Base-by-base conservation (phyloP, 2,113 vertebrate genomes). In the Ceyx cyanopectus region DNA sequence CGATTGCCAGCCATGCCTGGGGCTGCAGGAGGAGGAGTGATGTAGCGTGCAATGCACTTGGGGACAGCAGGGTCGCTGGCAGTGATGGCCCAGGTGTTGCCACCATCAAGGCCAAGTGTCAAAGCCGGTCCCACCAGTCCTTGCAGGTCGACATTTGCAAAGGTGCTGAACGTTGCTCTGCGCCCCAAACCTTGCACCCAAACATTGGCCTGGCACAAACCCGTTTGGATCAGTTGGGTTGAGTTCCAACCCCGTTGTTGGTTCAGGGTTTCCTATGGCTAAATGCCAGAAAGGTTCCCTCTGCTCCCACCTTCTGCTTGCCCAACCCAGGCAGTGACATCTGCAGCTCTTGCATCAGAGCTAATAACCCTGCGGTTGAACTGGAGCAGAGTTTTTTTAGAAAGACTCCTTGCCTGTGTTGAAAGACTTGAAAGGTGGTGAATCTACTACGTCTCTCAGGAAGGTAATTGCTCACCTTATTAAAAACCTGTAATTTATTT, bases 361-460 rank as follows among this genome's bases (percentile, higher is more conserved):
- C 66, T 65, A 21, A 57, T 34, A 29, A 68, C 89, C 53, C 11
- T 14, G 19, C 0, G 51, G 58, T 6, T 27, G 45, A 48, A 22
- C 66, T 2, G 40, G 60, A 81, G 61, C 4, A 4, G 41, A 16
- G 24, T 4, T 53, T 82, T 74, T 81, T 81, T 29, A 15, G 61
- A 75, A 75, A 81, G 85, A 2, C 57, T 86, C 43, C 76, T 85
- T 0, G 5, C 69, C 77, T 50, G 65, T 75, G 81, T 88, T 57
- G 83, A 88, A 93, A 92, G 93, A 93, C 92, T 74, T 77, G 92
- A 76, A 89, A 94, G 84, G 90, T 48, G 88, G 90, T 30, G 80
- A 78, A 88, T 53, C 51, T 51, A 4, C 76, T 8, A 48, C 9
- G 8, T 92, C 73, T 81, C 78, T 81, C 7, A 1, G 83, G 73